Base-by-base conservation (phyloP, 2,113 vertebrate species). In the Copsychus sechellarum region DNA sequence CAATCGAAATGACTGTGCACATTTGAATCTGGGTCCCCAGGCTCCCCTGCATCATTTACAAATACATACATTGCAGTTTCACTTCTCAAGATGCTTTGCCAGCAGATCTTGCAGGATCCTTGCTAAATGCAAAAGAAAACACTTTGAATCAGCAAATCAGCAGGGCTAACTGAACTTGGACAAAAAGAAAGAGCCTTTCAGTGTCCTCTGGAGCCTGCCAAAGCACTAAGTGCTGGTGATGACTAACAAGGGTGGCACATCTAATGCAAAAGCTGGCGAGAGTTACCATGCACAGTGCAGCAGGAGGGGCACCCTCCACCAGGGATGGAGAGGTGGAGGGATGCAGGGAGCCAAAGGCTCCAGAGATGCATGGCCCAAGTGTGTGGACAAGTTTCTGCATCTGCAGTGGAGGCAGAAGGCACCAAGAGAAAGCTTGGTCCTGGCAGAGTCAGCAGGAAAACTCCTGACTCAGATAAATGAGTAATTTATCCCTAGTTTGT, bases 121-220 rank as follows among this genome's bases (percentile, higher is more conserved):
- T 86, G 72, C 58, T 92, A 80, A 91, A 82, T 54, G 84, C n/a
- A 34, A 62, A 80, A 72, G n/a, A 72, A 89, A 81, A 82, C 26
- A n/a, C 25, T 89, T 38, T 73, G 88, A 93, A 48, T 90, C 81
- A 90, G 87, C 87, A 88, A 54, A 92, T 50, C n/a, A 57, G 29
- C 22, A 28, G 48, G 54, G 42, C 45, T 85, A 26, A 50, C 67
- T 82, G 34, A 83, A 51, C 24, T 86, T 5, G 1, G 43, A n/a
- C 24, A 5, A 47, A 58, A 45, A 67, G 16, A 58, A 87, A 62
- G 0, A 77, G 47, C 19, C 9, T 90, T 88, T 77, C 1, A 2
- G 15, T 66, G 74, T 86, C 69, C 47, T 50, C 54, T 7, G 7
- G 67, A 88, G 16, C 29, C 62, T 91, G 62, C 66, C 78, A 95